These are phyloP conservation scores for Drosophila repletoides DNA, from an alignment of 1,140 invertebrate species.

Conservation along the genomic window DNA sequence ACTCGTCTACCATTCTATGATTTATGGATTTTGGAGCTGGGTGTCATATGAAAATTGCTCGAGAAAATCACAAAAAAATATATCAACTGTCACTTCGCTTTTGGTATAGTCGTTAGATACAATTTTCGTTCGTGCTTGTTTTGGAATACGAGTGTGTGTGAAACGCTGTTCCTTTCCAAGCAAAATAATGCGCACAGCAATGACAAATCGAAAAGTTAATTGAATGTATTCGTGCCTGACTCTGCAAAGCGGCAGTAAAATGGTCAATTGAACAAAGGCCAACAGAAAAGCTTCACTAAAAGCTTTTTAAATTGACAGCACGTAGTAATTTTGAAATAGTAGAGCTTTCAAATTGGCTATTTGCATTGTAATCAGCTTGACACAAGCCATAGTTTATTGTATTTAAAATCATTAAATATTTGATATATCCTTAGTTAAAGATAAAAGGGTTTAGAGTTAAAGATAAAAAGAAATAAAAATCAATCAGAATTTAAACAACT, in stretches of 20 bases:
- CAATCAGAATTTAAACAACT: too few relatives aligned
- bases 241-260: not conserved
- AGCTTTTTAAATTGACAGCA: not conserved
- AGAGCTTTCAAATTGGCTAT: not conserved
- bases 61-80: conserved; percentile 50
- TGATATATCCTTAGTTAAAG: too few relatives aligned
- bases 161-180: not conserved
- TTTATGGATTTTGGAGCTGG: conserved; percentile 66
- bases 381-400: too few relatives aligned
- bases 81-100: conserved; percentile 28
- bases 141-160: not conserved
- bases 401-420: too few relatives aligned
- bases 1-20: conserved; percentile 42
- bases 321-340: not conserved
- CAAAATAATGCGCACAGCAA: conserved; percentile 8
- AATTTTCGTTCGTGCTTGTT: not conserved
- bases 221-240: conserved; percentile 13
- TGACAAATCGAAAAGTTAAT: conserved; percentile 41
- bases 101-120: not conserved
- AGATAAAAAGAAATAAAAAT: too few relatives aligned
- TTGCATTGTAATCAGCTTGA: too few relatives aligned
- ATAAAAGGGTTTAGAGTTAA: too few relatives aligned
- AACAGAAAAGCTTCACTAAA: not conserved
- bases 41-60: conserved; percentile 55
- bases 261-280: not conserved